These are phyloP conservation scores for Trichonephila clavipes DNA, from an alignment of 1,140 invertebrate genomes.

Conservation along the genomic window DNA sequence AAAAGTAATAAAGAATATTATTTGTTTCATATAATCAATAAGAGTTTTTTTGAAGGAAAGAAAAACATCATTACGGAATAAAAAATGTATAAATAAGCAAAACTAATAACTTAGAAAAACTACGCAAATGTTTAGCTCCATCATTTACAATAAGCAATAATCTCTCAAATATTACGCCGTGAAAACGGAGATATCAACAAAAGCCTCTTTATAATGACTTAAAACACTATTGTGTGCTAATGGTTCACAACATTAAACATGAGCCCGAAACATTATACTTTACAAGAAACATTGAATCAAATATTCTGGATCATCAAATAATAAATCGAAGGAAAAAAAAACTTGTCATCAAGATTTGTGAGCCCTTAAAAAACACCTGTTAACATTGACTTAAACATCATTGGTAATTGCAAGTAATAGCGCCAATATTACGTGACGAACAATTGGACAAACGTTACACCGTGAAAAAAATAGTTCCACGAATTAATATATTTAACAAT, in stretches of 20 bases:
- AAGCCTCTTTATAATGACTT: no score
- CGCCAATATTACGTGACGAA: background rate
- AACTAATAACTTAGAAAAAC: no score
- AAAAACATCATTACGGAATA: no score
- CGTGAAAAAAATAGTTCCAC: background rate
- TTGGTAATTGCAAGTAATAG: background rate
- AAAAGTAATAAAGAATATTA: no score
- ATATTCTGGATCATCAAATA: background rate
- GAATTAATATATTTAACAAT: conserved; percentile 34
- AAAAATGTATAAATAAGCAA: no score
- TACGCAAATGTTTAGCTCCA: no score
- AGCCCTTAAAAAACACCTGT: background rate
- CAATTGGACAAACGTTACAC: background rate
- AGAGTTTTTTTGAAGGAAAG: no score
- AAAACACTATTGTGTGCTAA: no score
- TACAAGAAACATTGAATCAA: background rate
- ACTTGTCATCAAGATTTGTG: background rate
- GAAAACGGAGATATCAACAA: background rate
- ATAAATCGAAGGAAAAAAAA: background rate
- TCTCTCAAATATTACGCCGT: background rate
- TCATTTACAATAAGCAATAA: background rate
- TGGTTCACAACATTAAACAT: background rate
- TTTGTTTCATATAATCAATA: no score
- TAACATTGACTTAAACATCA: conserved; percentile 27
- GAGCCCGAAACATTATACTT: background rate